Evolutionary conservation across 2,888 invertebrate genomes (phyloP).

Genomic region (Protophormia terraenovae): DNA sequence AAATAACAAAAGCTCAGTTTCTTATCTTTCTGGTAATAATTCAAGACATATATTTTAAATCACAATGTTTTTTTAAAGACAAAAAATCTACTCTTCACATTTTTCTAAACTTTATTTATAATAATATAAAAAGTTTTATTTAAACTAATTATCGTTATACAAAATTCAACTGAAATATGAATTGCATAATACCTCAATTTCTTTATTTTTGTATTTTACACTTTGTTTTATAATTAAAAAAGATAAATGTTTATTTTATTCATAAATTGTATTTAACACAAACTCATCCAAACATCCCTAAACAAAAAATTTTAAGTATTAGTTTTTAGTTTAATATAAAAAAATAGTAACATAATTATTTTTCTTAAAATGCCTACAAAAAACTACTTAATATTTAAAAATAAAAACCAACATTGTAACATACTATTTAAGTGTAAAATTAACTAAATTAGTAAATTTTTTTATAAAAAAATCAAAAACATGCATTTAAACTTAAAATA

Average conservation of each 20-base stretch:
- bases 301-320: conserved; percentile 30
- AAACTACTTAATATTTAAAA: conserved; percentile 47
- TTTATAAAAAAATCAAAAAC: conserved; percentile 47
- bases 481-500: conserved; percentile 44
- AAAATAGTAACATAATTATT: background rate
- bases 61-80: too few relatives aligned
- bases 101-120: too few relatives aligned
- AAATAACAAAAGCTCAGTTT: too few relatives aligned
- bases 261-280: background rate
- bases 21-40: too few relatives aligned
- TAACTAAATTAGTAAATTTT: conserved; percentile 22
- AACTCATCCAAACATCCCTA: background rate
- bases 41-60: too few relatives aligned
- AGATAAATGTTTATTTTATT: background rate
- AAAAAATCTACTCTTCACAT: too few relatives aligned
- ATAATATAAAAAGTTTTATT: too few relatives aligned
- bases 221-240: background rate
- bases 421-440: conserved; percentile 21
- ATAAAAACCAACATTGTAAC: conserved; percentile 27
- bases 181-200: conserved; percentile 5
- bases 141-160: background rate
- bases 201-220: background rate
- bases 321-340: conserved; percentile 5
- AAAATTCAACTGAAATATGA: background rate
- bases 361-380: conserved; percentile 14